Evolutionary conservation across 92 coral and sea anemone species (phyloP), one percentile per base, ranked within the genome.

Genomic region (Phymanthus crucifer): DNA sequence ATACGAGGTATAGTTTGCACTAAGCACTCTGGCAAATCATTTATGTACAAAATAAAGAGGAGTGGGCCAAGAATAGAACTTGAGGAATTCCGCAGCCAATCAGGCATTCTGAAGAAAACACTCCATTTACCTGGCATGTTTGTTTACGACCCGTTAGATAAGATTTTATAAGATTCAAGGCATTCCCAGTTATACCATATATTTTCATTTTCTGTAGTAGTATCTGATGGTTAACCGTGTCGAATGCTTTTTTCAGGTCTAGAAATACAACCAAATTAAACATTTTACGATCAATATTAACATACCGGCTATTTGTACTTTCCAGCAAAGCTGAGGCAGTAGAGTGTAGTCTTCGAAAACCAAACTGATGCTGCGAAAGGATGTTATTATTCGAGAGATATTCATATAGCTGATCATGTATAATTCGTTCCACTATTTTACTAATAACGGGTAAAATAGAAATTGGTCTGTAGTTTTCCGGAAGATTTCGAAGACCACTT

Each of bases 111-210:
- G 89, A 40, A 40, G 89, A 86, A 74, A 48, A 3, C 64, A 46
- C 85, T 81, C 82, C 86, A 81, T 86, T 81, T 33, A 86, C 70
- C 79, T 86, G 84, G 71, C 90, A 87, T 83, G 21, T 82, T 40
- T 87, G 87, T 77, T 71, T 83, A n/a, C 87, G 80, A 68, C 78
- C 72, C 18, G 84, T 16, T 78, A 87, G 66, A 65, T 83, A 87
- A 16, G 85, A 83, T 66, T 83, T 35, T 16, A 54, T 54, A 54
- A 54, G 40, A 37, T 37, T 37, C 8, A n/a, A 37, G 3, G 40
- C 8, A 7, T 37, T 37, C 40, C 40, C 40, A 37, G 40, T 37
- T 37, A 37, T 37, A 37, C 40, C 40, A 37, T 3, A 37, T 37
- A 37, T 37, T 37, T 37, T 8, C 40, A 37, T 37, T 37, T 37